Evolutionary conservation across 2,888 invertebrate species (phyloP).

Genomic region (Corythucha ciliata): DNA sequence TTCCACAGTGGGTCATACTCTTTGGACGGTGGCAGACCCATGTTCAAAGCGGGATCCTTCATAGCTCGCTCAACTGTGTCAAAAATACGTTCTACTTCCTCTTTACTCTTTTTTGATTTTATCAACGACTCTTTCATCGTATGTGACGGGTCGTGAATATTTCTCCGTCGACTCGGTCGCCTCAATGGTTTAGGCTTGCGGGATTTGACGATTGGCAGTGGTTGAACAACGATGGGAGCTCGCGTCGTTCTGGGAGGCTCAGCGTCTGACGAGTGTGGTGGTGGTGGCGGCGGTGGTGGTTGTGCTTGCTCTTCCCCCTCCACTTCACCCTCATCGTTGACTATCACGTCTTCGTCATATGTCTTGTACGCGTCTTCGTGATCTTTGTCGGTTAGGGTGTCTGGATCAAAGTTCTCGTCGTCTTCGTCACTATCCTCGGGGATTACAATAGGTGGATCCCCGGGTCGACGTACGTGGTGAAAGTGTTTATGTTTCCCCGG

Average conservation of each 20-base stretch:
- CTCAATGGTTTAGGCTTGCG: too few relatives aligned
- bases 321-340: constrained; percentile 17
- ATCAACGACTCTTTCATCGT: background rate
- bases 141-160: constrained; percentile 1
- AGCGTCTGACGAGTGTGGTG: too few relatives aligned
- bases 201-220: background rate
- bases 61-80: constrained; percentile 15
- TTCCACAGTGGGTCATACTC: too few relatives aligned
- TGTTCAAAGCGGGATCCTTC: too few relatives aligned
- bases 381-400: constrained; percentile 26
- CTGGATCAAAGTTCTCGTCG: constrained; percentile 23
- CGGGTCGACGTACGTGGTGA: constrained; percentile 26
- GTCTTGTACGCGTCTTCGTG: constrained; percentile 27
- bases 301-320: too few relatives aligned
- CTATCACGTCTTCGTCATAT: constrained; percentile 25
- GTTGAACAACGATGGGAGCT: background rate
- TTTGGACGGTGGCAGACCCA: too few relatives aligned
- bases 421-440: constrained; percentile 26
- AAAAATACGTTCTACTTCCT: constrained; percentile 20
- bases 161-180: too few relatives aligned
- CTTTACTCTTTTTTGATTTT: constrained; percentile 14
- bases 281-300: too few relatives aligned
- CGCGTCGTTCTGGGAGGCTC: background rate
- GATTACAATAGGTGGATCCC: constrained; percentile 19
- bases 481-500: constrained; percentile 27